A percentile compares a stretch with the other conserved stretches of the same genome.
Conservation (phyloP, 2,797 vertebrate species). For the Bovichtus diacanthus region DNA sequence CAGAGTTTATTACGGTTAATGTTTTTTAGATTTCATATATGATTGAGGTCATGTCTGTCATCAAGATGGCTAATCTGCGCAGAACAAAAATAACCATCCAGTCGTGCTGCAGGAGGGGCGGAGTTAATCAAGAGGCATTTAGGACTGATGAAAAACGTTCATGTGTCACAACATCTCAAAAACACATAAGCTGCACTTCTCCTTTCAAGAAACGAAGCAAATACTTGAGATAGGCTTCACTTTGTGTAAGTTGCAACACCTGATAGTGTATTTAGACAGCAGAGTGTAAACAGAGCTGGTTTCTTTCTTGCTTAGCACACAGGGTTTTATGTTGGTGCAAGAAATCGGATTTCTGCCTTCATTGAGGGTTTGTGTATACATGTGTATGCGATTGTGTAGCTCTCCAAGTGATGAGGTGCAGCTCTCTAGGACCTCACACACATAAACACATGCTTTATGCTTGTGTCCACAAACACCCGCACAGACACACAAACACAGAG, state of each 20-base stretch:
- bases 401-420: slow-evolving; percentile 63
- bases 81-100: slow-evolving; percentile 12
- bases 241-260: slow-evolving; percentile 55
- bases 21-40: slow-evolving; percentile 28
- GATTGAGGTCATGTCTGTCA: slow-evolving; percentile 24
- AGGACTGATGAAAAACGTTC: slow-evolving; percentile 9
- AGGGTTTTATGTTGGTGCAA: slow-evolving; percentile 44
- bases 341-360: slow-evolving; percentile 49
- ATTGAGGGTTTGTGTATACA: slow-evolving; percentile 48
- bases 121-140: slow-evolving; percentile 14
- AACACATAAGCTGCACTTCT: background rate
- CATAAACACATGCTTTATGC: slow-evolving; percentile 44
- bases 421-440: slow-evolving; percentile 64
- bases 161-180: slow-evolving; percentile 1
- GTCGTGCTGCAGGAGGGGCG: background rate
- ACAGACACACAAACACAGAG: slow-evolving; percentile 72
- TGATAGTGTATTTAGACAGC: slow-evolving; percentile 53
- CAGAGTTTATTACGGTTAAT: slow-evolving; percentile 14
- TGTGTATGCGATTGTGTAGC: slow-evolving; percentile 11
- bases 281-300: slow-evolving; percentile 61
- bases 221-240: slow-evolving; percentile 19
- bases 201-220: slow-evolving; percentile 6
- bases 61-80: slow-evolving; percentile 25
- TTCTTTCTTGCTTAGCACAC: slow-evolving; percentile 53
- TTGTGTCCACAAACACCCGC: slow-evolving; percentile 73